Evolutionary conservation across 2,113 vertebrate genomes (phyloP), one percentile per base, ranked within the genome.

Genomic region (Bucco capensis): DNA sequence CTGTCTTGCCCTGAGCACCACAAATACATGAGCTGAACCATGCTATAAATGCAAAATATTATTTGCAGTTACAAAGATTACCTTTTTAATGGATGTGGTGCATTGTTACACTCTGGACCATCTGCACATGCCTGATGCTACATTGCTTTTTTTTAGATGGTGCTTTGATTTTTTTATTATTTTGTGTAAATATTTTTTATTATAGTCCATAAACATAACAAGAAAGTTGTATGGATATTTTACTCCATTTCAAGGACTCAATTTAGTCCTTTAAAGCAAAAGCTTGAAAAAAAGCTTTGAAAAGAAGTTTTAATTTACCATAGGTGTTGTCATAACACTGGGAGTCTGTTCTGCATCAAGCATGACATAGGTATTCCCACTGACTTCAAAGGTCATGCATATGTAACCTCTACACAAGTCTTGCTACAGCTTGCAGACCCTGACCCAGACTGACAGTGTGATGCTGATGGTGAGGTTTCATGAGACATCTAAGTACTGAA

Each of bases 401-500:
- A 1, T 5, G 40, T 65, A 70, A 46, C 19, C 18, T 44, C 62
- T 8, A 0, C 3, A 1, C 37, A 8, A n/a, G 19, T 7, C 12
- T 38, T 73, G 38, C 75, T 88, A 4, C 73, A 69, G 50, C 56
- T 83, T 40, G 40, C 70, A 91, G 74, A 15, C 37, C 49, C 72
- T 5, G 1, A 13, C 44, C 53, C 49, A 27, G 25, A 10, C 4
- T 12, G 53, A 14, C 13, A 13, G 21, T 0, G 12, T 8, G 8
- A 14, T 17, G 31, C 6, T 31, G 27, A 14, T 17, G 31, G 7
- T 31, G 27, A 67, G n/a, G 49, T 70, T 51, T 67, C n/a, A 4
- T 8, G 53, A 27, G 24, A 44, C 1, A 4, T 21, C 19, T 1
- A 2, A 24, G 2, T 60, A 0, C 33, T 31, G 14, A 1, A 1